Evolutionary conservation across 2,113 vertebrate genomes (phyloP).

Genomic region (Ophthalmolycus amberensis): DNA sequence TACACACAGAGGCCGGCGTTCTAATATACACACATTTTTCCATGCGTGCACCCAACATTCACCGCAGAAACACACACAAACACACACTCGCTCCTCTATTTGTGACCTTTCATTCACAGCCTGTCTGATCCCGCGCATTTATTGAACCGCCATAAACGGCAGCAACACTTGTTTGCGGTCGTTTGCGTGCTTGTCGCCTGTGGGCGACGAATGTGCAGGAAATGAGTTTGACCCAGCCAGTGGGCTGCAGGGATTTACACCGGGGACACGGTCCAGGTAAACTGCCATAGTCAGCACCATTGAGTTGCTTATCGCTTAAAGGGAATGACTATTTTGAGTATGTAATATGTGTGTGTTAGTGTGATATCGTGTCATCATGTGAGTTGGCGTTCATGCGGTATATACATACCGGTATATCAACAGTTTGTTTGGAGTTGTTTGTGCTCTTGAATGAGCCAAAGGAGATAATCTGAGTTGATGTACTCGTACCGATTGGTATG

Average conservation of each 20-base stretch:
- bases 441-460: neutral
- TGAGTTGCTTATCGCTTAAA: conserved; percentile 18
- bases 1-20: conserved; percentile 19
- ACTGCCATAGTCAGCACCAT: conserved; percentile 42
- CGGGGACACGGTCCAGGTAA: conserved; percentile 27
- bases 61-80: neutral
- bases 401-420: neutral
- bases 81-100: conserved; percentile 1
- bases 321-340: neutral
- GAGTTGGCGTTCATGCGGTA: neutral
- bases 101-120: conserved; percentile 42
- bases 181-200: conserved; percentile 47
- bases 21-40: conserved; percentile 21
- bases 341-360: conserved; percentile 1
- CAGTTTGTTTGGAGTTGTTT: neutral
- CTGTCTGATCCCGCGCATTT: conserved; percentile 23
- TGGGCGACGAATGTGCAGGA: conserved; percentile 49
- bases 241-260: conserved; percentile 40
- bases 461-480: conserved; percentile 33
- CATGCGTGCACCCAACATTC: neutral
- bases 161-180: conserved; percentile 57
- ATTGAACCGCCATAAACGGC: conserved; percentile 51
- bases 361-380: neutral
- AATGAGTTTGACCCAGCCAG: conserved; percentile 67
- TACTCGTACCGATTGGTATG: conserved; percentile 14